Conservation (phyloP, 2,113 vertebrate species). For the Parus major region DNA sequence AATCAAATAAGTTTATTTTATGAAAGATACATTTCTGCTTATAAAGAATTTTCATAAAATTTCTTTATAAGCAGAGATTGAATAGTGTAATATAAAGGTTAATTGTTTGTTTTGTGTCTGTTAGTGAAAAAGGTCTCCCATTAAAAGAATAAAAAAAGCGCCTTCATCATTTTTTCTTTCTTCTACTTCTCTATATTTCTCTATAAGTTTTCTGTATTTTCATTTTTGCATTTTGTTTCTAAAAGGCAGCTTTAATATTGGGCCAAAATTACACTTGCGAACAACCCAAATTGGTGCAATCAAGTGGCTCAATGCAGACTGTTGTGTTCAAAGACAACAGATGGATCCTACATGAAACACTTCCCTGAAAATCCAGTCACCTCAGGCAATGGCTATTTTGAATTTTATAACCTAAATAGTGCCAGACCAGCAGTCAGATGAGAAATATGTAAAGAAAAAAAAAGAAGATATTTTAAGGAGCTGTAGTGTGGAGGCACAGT, state of each 20-base stretch:
- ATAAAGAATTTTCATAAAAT: neutral
- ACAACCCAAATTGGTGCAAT: accelerated
- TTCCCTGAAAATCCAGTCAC: neutral
- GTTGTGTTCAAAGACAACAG: neutral
- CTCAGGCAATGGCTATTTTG: neutral
- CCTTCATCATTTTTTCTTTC: neutral
- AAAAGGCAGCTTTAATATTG: neutral
- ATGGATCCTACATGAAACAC: neutral
- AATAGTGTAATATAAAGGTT: neutral
- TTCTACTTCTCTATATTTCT: neutral
- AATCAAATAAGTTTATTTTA: neutral
- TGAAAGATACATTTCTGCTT: neutral
- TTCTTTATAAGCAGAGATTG: neutral
- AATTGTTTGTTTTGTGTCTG: neutral
- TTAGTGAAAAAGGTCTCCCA: neutral
- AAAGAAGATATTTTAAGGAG: neutral
- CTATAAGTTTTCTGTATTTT: neutral
- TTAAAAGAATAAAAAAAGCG: neutral
- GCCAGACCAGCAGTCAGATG: neutral
- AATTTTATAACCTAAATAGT: neutral
- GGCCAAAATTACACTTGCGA: neutral
- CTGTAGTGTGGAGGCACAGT: neutral
- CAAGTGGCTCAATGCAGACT: neutral
- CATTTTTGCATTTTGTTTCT: neutral
- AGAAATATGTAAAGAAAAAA: conserved; percentile 2